phyloP scores from a whole-genome alignment of 2,888 invertebrate species.

The Lacanobia wlatinum region DNA sequence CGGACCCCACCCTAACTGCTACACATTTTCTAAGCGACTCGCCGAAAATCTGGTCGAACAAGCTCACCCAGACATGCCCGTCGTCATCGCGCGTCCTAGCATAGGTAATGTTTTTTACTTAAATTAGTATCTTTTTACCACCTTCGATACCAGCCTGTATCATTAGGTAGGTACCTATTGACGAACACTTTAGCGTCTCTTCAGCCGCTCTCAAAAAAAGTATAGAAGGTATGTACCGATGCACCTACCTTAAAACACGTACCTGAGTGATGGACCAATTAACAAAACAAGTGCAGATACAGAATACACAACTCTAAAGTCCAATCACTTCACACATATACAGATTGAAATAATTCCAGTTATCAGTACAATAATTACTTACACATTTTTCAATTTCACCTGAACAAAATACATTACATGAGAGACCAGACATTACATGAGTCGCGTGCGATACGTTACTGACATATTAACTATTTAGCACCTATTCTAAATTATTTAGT shows the following conservation, averaged over 20 bases:
- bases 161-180: background rate
- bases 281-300: background rate
- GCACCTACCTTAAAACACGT: constrained; percentile 11
- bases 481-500: background rate
- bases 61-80: constrained; percentile 94
- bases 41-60: constrained; percentile 96
- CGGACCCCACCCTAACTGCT: constrained; percentile 97
- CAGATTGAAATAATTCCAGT: background rate
- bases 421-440: background rate
- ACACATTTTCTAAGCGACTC: constrained; percentile 98
- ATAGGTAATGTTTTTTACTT: constrained; percentile 93
- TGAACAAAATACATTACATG: background rate
- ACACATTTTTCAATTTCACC: background rate
- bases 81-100: constrained; percentile 97
- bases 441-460: background rate
- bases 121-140: constrained; percentile 37
- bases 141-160: background rate
- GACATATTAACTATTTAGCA: background rate
- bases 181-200: background rate
- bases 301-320: background rate
- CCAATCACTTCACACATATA: background rate
- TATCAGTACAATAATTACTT: background rate
- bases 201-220: background rate
- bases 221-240: background rate
- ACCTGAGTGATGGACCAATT: background rate